Evolutionary conservation across 2,113 vertebrate genomes (phyloP).

Genomic region (Alexandromys fortis): DNA sequence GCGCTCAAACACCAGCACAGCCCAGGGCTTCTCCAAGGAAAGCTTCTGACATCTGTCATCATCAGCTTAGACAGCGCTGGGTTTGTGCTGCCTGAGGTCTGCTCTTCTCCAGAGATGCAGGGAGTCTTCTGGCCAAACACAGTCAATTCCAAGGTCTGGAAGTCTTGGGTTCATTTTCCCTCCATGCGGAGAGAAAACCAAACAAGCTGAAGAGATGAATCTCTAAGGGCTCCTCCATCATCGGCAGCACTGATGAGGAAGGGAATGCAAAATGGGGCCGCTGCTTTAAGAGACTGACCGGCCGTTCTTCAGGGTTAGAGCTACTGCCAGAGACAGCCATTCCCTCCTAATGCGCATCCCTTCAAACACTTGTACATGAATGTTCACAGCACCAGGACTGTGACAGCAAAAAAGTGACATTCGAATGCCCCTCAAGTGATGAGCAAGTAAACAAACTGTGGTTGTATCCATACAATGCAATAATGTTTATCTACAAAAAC

Average conservation of each 20-base stretch:
- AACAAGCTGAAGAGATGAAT: background rate
- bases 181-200: background rate
- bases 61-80: slow-evolving; percentile 20
- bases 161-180: background rate
- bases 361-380: background rate
- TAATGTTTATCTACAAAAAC: background rate
- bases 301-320: background rate
- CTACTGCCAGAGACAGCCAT: background rate
- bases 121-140: slow-evolving; percentile 3
- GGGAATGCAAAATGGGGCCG: background rate
- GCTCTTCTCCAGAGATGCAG: background rate
- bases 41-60: slow-evolving; percentile 52
- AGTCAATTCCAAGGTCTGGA: background rate
- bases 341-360: background rate
- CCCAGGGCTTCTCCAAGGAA: slow-evolving; percentile 61
- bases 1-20: background rate
- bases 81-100: slow-evolving; percentile 38
- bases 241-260: background rate
- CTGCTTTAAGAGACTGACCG: background rate
- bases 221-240: background rate
- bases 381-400: background rate
- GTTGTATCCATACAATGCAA: background rate
- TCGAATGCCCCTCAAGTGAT: background rate
- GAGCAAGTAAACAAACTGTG: background rate
- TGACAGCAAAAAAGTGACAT: background rate